Conservation (phyloP, 2,888 invertebrate genomes). For the Apocheima hispidaria region DNA sequence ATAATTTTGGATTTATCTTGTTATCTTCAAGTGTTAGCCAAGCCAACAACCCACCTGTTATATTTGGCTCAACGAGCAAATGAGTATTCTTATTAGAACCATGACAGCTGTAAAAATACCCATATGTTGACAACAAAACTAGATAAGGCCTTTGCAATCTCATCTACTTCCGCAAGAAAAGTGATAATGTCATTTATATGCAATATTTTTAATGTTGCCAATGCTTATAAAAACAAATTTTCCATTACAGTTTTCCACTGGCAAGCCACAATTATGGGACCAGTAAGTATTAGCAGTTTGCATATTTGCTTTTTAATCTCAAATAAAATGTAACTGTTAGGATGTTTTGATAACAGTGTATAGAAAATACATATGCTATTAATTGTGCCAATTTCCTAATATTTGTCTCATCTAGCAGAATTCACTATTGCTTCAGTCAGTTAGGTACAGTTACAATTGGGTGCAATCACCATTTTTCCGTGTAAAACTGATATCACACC, state of each 20-base stretch:
- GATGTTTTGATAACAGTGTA: constrained; percentile 26
- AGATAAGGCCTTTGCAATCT: constrained; percentile 16
- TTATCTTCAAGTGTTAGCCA: constrained; percentile 28
- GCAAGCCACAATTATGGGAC: constrained; percentile 99
- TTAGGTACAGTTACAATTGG: not conserved
- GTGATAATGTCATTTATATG: constrained; percentile 5
- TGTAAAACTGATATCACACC: not conserved
- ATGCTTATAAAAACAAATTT: constrained; percentile 42
- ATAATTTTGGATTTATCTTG: constrained; percentile 39
- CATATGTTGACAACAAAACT: constrained; percentile 13
- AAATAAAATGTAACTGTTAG: constrained; percentile 23
- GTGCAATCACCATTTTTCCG: not conserved
- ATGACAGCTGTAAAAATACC: constrained; percentile 10
- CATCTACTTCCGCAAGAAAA: constrained; percentile 14
- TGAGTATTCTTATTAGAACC: constrained; percentile 3
- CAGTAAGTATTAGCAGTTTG: constrained; percentile 90
- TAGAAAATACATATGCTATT: constrained; percentile 18
- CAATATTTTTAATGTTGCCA: constrained; percentile 7
- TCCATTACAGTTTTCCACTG: constrained; percentile 98
- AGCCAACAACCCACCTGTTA: constrained; percentile 38
- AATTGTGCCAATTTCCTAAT: not conserved
- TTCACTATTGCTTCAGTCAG: not conserved
- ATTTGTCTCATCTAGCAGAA: not conserved
- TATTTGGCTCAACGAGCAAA: constrained; percentile 21
- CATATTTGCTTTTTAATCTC: not conserved